Percentiles rank a stretch among this genome's conserved stretches.
phyloP scores from a whole-genome alignment of 2,888 invertebrate genomes.

The Mimachlamys varia region DNA sequence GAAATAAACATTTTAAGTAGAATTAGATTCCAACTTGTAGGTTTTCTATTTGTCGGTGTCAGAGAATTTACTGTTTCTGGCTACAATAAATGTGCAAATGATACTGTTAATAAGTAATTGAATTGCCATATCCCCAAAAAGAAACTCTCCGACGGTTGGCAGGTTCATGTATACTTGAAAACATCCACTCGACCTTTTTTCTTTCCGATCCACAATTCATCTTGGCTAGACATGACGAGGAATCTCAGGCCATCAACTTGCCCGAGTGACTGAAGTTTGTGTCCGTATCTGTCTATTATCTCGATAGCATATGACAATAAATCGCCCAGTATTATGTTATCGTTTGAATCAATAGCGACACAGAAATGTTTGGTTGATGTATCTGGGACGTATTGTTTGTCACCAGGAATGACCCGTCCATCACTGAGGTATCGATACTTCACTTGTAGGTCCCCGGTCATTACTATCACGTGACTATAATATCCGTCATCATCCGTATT shows the following conservation, averaged over 20 bases:
- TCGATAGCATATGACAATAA: not conserved
- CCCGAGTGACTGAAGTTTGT: not conserved
- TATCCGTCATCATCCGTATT: not conserved
- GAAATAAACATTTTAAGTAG: too few relatives aligned
- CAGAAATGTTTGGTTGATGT: not conserved
- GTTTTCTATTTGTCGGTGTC: not conserved
- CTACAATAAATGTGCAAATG: not conserved
- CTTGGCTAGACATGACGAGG: not conserved
- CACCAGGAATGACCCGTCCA: not conserved
- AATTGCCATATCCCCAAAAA: too few relatives aligned
- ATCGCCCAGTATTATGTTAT: not conserved
- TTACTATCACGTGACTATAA: constrained; percentile 5
- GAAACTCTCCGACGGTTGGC: not conserved
- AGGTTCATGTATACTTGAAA: not conserved
- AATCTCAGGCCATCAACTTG: not conserved
- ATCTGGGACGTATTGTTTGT: not conserved
- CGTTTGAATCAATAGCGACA: not conserved
- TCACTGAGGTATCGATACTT: not conserved
- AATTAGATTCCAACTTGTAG: too few relatives aligned
- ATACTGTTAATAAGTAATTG: too few relatives aligned
- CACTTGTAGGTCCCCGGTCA: constrained; percentile 3
- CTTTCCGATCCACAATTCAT: not conserved
- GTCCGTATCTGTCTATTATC: not conserved
- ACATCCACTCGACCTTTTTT: not conserved
- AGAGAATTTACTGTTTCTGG: not conserved